These are phyloP conservation scores for Linnaemya vulpina DNA, from an alignment of 2,888 invertebrate genomes.

Conservation along the genomic window DNA sequence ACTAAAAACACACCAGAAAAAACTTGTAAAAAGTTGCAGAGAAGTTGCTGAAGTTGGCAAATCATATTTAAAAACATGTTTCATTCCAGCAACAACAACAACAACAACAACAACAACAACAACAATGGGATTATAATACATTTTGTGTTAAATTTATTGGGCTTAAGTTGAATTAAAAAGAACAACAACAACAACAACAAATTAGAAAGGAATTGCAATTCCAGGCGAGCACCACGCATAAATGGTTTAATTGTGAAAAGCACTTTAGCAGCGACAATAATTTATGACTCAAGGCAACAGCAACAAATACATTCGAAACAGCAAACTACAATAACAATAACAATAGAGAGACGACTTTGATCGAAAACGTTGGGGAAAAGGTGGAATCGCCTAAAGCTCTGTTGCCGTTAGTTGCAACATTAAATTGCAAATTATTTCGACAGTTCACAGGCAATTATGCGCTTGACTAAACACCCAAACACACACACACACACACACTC, in stretches of 20 bases:
- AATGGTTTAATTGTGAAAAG: constrained; percentile 57
- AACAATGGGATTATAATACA: constrained; percentile 22
- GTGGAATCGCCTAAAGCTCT: constrained; percentile 53
- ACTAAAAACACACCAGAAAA: constrained; percentile 16
- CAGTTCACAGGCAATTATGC: constrained; percentile 68
- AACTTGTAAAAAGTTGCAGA: constrained; percentile 1
- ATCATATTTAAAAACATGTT: constrained; percentile 23
- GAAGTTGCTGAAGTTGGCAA: constrained; percentile 16
- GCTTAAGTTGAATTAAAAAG: constrained; percentile 24
- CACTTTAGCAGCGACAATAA: constrained; percentile 46
- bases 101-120: background rate
- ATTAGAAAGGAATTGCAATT: constrained; percentile 29
- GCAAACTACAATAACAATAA: constrained; percentile 19
- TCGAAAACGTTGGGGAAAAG: constrained; percentile 48
- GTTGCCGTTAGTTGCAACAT: constrained; percentile 70
- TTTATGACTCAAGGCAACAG: constrained; percentile 3
- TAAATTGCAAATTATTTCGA: constrained; percentile 69
- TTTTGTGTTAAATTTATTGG: constrained; percentile 43
- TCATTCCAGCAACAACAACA: background rate
- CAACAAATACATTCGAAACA: background rate
- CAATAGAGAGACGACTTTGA: constrained; percentile 42
- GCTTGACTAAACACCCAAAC: constrained; percentile 50
- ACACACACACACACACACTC: background rate
- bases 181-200: no score
- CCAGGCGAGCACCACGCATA: constrained; percentile 14